Evolutionary conservation across 2,888 invertebrate genomes (phyloP), one percentile per base, ranked within the genome.

Genomic region (Apamea anceps): DNA sequence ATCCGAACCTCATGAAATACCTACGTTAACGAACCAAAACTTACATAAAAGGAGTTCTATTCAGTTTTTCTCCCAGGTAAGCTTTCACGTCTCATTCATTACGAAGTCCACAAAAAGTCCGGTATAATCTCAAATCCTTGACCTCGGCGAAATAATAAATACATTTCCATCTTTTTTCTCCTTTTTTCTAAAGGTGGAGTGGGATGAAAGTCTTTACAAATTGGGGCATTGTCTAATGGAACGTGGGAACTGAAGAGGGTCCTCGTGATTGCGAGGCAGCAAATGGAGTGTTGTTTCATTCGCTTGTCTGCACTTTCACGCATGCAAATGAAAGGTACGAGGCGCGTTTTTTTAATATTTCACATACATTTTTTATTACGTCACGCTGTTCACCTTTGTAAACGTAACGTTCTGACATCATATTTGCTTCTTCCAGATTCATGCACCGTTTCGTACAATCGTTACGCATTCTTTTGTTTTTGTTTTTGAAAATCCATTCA

Each of bases 181-280:
- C 90, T 91, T 90, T 79, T 77, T 84, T 68, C 54, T 37, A 82
- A 85, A 88, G 85, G 83, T 89, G 90, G 89, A 91, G 89, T 88
- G 87, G 79, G 78, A 80, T 76, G 78, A 68, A 87, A 80, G 89
- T 91, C 90, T 91, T 90, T 87, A 89, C 90, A 93, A 94, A 94
- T 93, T 93, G 93, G 93, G 93, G 92, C 90, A 89, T 91, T 91
- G 92, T 91, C 91, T 94, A 94, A 94, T 94, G 94, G 93, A 91
- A 92, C 92, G 93, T 92, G 91, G 93, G 89, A 91, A 86, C 90
- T 88, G 88, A 84, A 74, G 90, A 90, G 91, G 85, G 86, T 87
- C 87, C 88, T 91, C 82, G 85, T 89, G 90, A 91, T 91, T 92
- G 88, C 87, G 88, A 84, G 84, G 75, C 85, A 81, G 81, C 78